Evolutionary conservation across 2,113 vertebrate species (phyloP).

Genomic region (Mobula birostris): DNA sequence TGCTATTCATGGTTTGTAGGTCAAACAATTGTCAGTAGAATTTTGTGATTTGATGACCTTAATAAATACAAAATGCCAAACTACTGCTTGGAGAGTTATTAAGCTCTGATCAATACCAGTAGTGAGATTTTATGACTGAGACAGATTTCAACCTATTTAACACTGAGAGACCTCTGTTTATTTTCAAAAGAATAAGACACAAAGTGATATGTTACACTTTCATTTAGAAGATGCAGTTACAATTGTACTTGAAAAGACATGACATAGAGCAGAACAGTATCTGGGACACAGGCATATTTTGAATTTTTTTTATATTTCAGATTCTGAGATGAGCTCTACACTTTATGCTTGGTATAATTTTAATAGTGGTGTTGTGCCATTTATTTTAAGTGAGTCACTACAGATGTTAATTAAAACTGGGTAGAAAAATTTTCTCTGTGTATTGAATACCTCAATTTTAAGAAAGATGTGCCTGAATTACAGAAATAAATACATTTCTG

Average conservation of each 20-base stretch:
- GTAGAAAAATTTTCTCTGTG: not conserved
- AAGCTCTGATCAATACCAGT: not conserved
- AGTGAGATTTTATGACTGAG: slow-evolving; percentile 5
- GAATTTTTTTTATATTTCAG: not conserved
- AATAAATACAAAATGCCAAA: slow-evolving; percentile 5
- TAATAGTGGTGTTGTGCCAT: not conserved
- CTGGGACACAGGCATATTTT: not conserved
- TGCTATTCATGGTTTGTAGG: not conserved
- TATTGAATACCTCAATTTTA: not conserved
- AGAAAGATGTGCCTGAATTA: not conserved
- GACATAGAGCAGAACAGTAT: not conserved
- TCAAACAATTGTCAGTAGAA: not conserved
- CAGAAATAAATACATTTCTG: not conserved
- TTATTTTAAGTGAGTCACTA: not conserved
- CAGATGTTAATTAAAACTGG: not conserved
- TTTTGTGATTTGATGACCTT: not conserved
- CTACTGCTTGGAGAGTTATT: not conserved
- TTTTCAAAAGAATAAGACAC: slow-evolving; percentile 29
- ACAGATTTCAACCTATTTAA: not conserved
- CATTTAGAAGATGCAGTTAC: not conserved
- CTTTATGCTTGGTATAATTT: not conserved
- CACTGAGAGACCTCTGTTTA: slow-evolving; percentile 8
- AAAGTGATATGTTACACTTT: not conserved
- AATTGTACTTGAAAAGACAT: slow-evolving; percentile 9
- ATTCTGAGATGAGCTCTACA: not conserved